Conservation (phyloP, 2,888 invertebrate species). For the Drosophila planitibia region DNA sequence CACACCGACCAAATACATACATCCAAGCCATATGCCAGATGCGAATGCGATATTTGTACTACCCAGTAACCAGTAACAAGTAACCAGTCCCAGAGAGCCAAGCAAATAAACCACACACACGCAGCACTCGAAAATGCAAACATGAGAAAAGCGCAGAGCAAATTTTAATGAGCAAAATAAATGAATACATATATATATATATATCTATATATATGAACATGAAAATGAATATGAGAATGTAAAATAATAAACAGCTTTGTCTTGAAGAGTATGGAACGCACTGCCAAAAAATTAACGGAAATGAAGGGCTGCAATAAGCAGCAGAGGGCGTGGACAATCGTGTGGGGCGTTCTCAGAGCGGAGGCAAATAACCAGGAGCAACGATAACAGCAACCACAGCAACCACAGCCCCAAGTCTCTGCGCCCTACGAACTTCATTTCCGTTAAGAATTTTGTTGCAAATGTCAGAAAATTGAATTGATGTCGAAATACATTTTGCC, state of each 20-base stretch:
- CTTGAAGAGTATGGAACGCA: slow-evolving; percentile 85
- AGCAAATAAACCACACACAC: slow-evolving; percentile 51
- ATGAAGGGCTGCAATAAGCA: slow-evolving; percentile 68
- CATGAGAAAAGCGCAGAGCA: slow-evolving; percentile 41
- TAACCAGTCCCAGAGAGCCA: slow-evolving; percentile 34
- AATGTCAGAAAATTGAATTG: slow-evolving; percentile 78
- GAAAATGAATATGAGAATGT: slow-evolving; percentile 74
- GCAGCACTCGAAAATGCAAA: slow-evolving; percentile 46
- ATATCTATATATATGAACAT: slow-evolving; percentile 26
- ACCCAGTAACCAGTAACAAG: slow-evolving; percentile 15
- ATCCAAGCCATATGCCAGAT: slow-evolving; percentile 39
- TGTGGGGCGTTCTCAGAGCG: slow-evolving; percentile 38
- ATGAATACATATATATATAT: slow-evolving; percentile 14
- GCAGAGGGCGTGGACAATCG: slow-evolving; percentile 39
- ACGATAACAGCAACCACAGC: slow-evolving; percentile 18
- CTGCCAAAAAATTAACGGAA: slow-evolving; percentile 84
- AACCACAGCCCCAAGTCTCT: slow-evolving; percentile 9
- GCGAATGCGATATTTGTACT: slow-evolving; percentile 30
- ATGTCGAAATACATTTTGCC: slow-evolving; percentile 84
- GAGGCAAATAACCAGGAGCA: slow-evolving; percentile 47
- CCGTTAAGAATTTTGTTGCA: slow-evolving; percentile 84
- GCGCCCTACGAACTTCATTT: slow-evolving; percentile 79
- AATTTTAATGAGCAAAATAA: slow-evolving; percentile 41
- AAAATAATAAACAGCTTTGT: slow-evolving; percentile 83
- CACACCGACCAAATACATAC: slow-evolving; percentile 23